phyloP scores from a whole-genome alignment of 2,113 vertebrate species.

The Stercorarius parasiticus region DNA sequence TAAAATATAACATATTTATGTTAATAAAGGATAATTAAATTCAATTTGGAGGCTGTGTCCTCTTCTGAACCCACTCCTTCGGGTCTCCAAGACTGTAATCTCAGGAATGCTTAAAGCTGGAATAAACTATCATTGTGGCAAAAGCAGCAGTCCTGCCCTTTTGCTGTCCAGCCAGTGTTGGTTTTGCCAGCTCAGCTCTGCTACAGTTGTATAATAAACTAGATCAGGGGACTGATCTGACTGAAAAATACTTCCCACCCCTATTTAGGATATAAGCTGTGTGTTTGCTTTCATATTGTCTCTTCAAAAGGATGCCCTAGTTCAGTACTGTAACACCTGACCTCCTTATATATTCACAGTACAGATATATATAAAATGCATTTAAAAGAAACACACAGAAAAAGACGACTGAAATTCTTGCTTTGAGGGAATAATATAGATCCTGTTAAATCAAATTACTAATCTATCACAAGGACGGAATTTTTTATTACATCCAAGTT shows the following conservation, averaged over 20 bases:
- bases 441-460: not conserved
- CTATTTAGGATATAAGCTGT: not conserved
- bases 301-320: not conserved
- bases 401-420: not conserved
- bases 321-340: not conserved
- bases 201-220: not conserved
- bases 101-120: not conserved
- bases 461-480: not conserved
- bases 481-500: not conserved
- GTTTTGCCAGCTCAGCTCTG: constrained; percentile 26
- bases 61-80: not conserved
- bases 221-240: not conserved
- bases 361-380: not conserved
- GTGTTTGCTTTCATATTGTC: not conserved
- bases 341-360: not conserved
- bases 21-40: not conserved
- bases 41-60: not conserved
- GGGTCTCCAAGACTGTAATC: not conserved
- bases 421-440: not conserved
- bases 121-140: constrained; percentile 10
- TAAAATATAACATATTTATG: not conserved
- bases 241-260: not conserved
- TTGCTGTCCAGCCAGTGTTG: not conserved
- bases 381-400: not conserved
- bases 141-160: constrained; percentile 1